phyloP scores from a whole-genome alignment of 2,888 invertebrate genomes.

The Epinotia demarniana region DNA sequence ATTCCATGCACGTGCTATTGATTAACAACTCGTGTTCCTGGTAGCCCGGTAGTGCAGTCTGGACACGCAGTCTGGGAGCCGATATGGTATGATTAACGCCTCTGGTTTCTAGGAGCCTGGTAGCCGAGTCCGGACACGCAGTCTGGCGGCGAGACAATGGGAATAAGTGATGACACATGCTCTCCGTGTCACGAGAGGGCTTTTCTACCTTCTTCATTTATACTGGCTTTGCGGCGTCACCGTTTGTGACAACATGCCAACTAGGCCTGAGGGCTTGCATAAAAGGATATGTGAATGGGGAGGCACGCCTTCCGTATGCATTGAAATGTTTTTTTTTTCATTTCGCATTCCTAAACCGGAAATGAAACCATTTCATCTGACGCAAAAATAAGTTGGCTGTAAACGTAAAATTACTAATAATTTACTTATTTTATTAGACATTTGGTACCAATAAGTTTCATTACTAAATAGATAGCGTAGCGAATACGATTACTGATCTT shows the following conservation, averaged over 20 bases:
- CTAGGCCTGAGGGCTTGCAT: constrained; percentile 12
- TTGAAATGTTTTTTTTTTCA: not conserved
- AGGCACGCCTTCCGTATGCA: not conserved
- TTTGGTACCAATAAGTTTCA: constrained; percentile 2
- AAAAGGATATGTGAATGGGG: constrained; percentile 18
- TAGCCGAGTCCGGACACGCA: constrained; percentile 33
- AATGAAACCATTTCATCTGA: not conserved
- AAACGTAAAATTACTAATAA: constrained; percentile 6
- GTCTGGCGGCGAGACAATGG: constrained; percentile 36
- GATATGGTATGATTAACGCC: not conserved
- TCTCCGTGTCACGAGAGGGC: constrained; percentile 14
- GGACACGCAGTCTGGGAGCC: constrained; percentile 9
- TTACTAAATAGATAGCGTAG: constrained; percentile 19
- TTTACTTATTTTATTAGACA: constrained; percentile 5
- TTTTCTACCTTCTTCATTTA: constrained; percentile 13
- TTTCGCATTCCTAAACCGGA: too few relatives aligned
- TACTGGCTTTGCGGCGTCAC: constrained; percentile 7
- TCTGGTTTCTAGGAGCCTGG: constrained; percentile 35
- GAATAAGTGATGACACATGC: constrained; percentile 31
- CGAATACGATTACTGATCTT: constrained; percentile 30
- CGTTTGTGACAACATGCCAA: constrained; percentile 6
- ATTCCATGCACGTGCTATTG: not conserved
- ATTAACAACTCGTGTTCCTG: constrained; percentile 2
- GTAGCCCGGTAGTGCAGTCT: constrained; percentile 5
- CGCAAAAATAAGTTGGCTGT: not conserved